phyloP scores from a whole-genome alignment of 1,140 invertebrate species.

The Ericerus pela region DNA sequence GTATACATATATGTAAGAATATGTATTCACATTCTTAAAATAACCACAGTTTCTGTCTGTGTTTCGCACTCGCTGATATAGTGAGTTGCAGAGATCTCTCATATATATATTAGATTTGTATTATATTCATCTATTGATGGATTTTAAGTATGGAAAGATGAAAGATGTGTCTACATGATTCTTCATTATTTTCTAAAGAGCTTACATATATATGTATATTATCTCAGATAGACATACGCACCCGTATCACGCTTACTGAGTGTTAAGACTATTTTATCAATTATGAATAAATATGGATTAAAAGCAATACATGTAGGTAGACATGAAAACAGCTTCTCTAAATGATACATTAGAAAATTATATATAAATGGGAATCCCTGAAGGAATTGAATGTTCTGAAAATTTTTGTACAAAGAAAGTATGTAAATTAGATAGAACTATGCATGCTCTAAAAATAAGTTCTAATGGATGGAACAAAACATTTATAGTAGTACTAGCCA shows the following conservation, averaged over 20 bases:
- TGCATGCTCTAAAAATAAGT: conserved; percentile 27
- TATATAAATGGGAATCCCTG: conserved; percentile 28
- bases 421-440: conserved; percentile 24
- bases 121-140: too few species aligned
- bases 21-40: too few species aligned
- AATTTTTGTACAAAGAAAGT: conserved; percentile 14
- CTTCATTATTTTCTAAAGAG: too few species aligned
- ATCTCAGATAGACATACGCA: conserved; percentile 6
- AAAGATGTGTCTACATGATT: too few species aligned
- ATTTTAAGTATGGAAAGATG: too few species aligned
- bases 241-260: conserved; percentile 5
- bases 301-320: conserved; percentile 27
- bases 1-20: too few species aligned
- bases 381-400: conserved; percentile 7
- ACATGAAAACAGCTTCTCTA: conserved; percentile 31
- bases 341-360: conserved; percentile 26
- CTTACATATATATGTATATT: not conserved
- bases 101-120: too few species aligned
- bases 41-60: too few species aligned
- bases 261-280: not conserved
- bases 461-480: conserved; percentile 23
- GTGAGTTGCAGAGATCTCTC: too few species aligned
- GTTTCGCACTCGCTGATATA: too few species aligned
- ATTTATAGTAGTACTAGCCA: conserved; percentile 4
- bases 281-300: not conserved